phyloP scores from a whole-genome alignment of 2,888 invertebrate genomes.

The Cacoxenus indagator region DNA sequence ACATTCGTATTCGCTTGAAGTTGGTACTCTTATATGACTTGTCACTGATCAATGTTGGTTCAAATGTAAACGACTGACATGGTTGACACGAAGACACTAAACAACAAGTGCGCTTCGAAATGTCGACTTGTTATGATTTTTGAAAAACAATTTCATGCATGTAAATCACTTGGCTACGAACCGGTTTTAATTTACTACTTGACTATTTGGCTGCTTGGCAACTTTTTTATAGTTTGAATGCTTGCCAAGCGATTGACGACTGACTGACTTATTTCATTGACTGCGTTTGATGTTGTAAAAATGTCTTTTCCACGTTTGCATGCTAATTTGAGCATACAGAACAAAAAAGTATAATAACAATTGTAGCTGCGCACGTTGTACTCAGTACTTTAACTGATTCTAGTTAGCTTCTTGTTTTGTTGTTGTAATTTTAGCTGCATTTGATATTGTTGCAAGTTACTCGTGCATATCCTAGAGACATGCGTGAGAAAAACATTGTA shows the following conservation, averaged over 20 bases:
- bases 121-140: background rate
- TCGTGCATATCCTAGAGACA: conserved; percentile 67
- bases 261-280: background rate
- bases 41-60: background rate
- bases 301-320: conserved; percentile 12
- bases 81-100: background rate
- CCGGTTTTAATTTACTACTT: conserved; percentile 41
- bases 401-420: background rate
- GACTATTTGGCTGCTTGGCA: background rate
- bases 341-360: background rate
- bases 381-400: no score
- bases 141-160: conserved; percentile 52
- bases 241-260: background rate
- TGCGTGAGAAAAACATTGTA: conserved; percentile 67
- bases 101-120: conserved; percentile 24
- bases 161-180: conserved; percentile 58
- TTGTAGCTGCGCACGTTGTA: no score
- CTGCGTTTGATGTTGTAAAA: background rate
- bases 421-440: background rate
- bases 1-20: background rate
- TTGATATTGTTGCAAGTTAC: conserved; percentile 41
- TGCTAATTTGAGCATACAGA: conserved; percentile 7
- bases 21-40: background rate
- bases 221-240: background rate
- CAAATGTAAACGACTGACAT: background rate